Evolutionary conservation across 2,888 invertebrate genomes (phyloP).

Genomic region (Agrotis clavis): DNA sequence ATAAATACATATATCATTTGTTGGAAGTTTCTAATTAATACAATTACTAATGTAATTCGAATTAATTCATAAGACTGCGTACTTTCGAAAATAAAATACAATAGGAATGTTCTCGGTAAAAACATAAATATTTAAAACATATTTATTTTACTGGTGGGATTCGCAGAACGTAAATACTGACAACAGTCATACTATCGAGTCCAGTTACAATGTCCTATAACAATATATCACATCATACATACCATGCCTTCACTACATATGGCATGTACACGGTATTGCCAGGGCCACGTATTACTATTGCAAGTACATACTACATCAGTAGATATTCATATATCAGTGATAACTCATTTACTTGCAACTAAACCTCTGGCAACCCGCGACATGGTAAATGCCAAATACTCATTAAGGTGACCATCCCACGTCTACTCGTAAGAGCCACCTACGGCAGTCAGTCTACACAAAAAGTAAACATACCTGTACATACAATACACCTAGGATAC

Average conservation of each 20-base stretch:
- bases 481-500: conserved; percentile 61
- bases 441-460: conserved; percentile 46
- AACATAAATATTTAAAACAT: conserved; percentile 58
- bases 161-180: conserved; percentile 54
- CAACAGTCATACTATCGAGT: conserved; percentile 54
- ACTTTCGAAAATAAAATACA: conserved; percentile 51
- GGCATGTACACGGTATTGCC: conserved; percentile 16
- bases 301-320: background rate
- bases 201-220: conserved; percentile 60
- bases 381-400: conserved; percentile 35
- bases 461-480: conserved; percentile 48
- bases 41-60: conserved; percentile 35
- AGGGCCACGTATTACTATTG: background rate
- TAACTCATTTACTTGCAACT: background rate
- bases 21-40: conserved; percentile 26
- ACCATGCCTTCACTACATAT: conserved; percentile 24
- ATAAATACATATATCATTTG: conserved; percentile 50
- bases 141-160: conserved; percentile 70
- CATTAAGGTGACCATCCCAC: conserved; percentile 25
- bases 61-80: conserved; percentile 46
- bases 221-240: conserved; percentile 77
- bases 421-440: conserved; percentile 34
- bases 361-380: conserved; percentile 26
- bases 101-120: conserved; percentile 64
- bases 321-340: conserved; percentile 2